phyloP scores from a whole-genome alignment of 2,888 invertebrate genomes.

The Trisateles emortualis region DNA sequence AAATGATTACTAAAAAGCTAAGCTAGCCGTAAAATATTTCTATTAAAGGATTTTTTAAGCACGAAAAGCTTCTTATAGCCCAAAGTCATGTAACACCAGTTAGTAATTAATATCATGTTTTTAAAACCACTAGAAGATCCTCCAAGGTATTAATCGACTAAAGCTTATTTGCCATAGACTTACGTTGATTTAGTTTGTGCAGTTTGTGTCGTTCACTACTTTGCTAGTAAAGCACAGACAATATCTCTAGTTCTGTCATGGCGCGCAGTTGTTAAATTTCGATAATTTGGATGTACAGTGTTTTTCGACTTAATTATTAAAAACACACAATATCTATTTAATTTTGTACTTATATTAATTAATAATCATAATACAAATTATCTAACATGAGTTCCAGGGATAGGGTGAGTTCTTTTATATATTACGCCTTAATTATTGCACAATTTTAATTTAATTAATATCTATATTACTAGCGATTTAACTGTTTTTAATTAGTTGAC shows the following conservation, averaged over 20 bases:
- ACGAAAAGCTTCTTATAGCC: no score
- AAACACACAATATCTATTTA: constrained; percentile 10
- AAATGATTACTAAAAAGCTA: no score
- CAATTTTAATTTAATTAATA: constrained; percentile 1
- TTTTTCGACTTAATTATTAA: constrained; percentile 13
- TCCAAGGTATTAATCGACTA: no score
- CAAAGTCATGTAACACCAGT: no score
- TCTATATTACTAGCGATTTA: neutral
- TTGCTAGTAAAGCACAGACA: no score
- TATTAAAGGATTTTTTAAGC: no score
- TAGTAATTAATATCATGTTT: no score
- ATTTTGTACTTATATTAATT: neutral
- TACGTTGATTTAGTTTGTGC: no score
- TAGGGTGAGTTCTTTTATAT: constrained; percentile 61
- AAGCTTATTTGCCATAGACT: no score
- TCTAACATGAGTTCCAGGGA: constrained; percentile 77
- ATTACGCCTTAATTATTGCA: constrained; percentile 5
- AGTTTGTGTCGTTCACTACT: no score
- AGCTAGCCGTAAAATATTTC: no score
- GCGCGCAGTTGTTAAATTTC: constrained; percentile 43
- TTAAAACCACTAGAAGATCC: no score
- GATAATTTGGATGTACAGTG: constrained; percentile 23
- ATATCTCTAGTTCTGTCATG: constrained; percentile 32
- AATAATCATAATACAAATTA: constrained; percentile 14
- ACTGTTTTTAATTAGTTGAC: neutral